Evolutionary conservation across 2,113 vertebrate species (phyloP).

Genomic region (Caretta caretta): DNA sequence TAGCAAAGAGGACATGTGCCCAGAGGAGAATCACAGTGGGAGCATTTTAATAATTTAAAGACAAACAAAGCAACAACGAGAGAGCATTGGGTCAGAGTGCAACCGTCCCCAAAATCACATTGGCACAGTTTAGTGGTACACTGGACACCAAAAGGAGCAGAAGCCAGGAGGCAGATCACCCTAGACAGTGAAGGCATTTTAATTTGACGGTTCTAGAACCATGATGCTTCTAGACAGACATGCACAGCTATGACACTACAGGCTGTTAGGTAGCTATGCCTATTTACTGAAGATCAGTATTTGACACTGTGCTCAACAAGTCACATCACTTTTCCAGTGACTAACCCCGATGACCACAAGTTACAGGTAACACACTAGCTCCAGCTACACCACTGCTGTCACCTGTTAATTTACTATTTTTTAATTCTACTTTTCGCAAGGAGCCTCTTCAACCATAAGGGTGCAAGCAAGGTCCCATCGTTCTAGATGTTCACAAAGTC

Average conservation of each 20-base stretch:
- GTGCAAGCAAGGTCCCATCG: neutral
- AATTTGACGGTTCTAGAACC: neutral
- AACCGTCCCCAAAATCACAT: constrained; percentile 29
- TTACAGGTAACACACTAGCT: neutral
- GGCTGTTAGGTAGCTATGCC: neutral
- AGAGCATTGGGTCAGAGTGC: constrained; percentile 47
- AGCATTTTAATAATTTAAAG: constrained; percentile 39
- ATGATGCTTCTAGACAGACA: neutral
- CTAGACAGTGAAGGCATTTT: neutral
- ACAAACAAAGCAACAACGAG: constrained; percentile 41
- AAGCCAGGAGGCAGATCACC: neutral
- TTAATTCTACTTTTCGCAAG: neutral
- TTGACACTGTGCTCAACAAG: neutral
- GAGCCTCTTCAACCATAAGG: neutral
- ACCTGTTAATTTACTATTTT: neutral
- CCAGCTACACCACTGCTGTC: neutral
- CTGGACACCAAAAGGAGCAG: neutral
- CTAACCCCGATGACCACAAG: neutral
- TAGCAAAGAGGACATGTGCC: neutral
- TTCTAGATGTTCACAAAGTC: neutral
- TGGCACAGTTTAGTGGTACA: neutral
- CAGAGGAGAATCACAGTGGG: neutral
- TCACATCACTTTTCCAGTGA: neutral
- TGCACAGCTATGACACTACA: neutral
- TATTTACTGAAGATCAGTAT: neutral